Evolutionary conservation across 2,888 invertebrate genomes (phyloP).

Genomic region (Cantharis lateralis): DNA sequence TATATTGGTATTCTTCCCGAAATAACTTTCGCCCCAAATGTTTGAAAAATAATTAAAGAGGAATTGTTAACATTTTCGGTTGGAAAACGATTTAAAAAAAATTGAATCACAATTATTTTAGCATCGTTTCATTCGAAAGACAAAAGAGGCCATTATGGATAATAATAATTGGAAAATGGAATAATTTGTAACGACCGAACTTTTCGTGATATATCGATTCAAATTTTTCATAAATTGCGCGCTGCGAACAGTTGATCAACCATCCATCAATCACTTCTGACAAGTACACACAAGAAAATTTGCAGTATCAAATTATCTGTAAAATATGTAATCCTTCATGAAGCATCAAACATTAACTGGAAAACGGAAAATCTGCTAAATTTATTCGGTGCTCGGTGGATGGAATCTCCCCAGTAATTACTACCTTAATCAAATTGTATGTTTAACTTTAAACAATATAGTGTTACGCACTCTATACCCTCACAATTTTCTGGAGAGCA

Average conservation of each 20-base stretch:
- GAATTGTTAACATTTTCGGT: neutral
- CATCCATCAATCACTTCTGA: neutral
- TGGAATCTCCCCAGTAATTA: neutral
- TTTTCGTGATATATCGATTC: neutral
- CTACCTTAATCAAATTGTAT: neutral
- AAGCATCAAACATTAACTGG: neutral
- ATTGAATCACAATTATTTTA: too few relatives aligned
- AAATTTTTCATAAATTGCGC: neutral
- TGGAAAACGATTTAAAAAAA: too few relatives aligned
- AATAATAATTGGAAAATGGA: neutral
- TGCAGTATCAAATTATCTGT: neutral
- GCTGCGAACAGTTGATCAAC: neutral
- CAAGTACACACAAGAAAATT: neutral
- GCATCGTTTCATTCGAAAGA: neutral
- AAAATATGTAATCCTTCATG: neutral
- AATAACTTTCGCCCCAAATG: neutral
- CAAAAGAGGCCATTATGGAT: neutral
- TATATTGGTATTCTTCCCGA: neutral
- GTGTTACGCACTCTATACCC: neutral
- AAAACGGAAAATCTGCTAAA: neutral
- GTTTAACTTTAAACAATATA: neutral
- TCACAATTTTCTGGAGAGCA: neutral
- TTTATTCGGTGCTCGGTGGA: neutral
- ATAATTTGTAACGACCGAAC: neutral
- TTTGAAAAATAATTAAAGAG: neutral